Evolutionary conservation across 2,113 vertebrate genomes (phyloP).

Genomic region (Andinoacara biseriatus): DNA sequence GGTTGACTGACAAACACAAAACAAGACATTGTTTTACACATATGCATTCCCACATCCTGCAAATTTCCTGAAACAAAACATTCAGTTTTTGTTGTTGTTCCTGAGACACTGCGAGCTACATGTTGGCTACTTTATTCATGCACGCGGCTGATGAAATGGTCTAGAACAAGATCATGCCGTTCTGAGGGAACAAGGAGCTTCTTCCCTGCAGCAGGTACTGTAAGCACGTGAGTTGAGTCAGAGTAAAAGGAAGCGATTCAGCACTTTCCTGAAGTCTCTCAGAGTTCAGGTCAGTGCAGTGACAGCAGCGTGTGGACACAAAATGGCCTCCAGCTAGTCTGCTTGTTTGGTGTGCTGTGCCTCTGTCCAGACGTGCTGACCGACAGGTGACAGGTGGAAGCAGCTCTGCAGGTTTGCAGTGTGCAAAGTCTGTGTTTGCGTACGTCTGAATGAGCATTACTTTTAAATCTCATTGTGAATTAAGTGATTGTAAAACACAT

Average conservation of each 20-base stretch:
- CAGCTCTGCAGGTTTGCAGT: background rate
- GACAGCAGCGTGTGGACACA: conserved; percentile 46
- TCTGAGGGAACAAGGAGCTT: background rate
- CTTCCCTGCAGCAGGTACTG: conserved; percentile 32
- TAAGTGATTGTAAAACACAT: conserved; percentile 16
- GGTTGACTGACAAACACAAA: background rate
- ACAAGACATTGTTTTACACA: background rate
- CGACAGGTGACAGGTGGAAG: conserved; percentile 28
- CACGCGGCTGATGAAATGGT: background rate
- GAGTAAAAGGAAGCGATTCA: conserved; percentile 35
- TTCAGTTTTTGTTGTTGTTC: background rate
- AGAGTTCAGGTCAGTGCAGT: conserved; percentile 45
- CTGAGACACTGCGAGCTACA: background rate
- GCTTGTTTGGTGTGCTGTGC: conserved; percentile 10
- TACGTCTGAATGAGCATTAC: background rate
- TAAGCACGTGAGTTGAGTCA: conserved; percentile 27
- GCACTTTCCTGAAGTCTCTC: conserved; percentile 44
- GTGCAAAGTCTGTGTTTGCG: background rate
- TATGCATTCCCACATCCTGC: background rate
- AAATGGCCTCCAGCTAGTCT: conserved; percentile 43
- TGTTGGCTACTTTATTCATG: background rate
- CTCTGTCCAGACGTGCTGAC: conserved; percentile 11
- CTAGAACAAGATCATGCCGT: background rate
- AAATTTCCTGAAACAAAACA: background rate
- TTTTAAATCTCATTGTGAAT: background rate